These are phyloP conservation scores for Thymelicus sylvestris DNA, from an alignment of 2,888 invertebrate genomes.

Conservation along the genomic window DNA sequence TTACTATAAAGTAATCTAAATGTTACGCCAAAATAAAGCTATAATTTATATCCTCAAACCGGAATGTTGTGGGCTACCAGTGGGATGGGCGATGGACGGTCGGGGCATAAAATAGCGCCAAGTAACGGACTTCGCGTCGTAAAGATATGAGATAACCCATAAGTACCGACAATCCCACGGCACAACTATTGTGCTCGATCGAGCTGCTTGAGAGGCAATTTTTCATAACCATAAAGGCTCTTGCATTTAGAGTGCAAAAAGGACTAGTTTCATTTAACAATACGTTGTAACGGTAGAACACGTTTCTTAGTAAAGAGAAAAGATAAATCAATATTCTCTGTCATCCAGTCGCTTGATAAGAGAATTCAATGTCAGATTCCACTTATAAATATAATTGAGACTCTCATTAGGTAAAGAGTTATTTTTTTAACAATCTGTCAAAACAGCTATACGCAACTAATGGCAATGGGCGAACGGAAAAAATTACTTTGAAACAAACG, in stretches of 20 bases:
- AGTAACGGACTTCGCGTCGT: constrained; percentile 47
- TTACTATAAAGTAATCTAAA: background rate
- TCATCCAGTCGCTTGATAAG: background rate
- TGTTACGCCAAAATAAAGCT: background rate
- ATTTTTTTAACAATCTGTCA: constrained; percentile 5
- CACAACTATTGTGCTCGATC: constrained; percentile 24
- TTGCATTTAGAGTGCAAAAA: background rate
- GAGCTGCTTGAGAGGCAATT: constrained; percentile 8
- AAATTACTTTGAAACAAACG: constrained; percentile 14
- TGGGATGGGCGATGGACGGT: constrained; percentile 24
- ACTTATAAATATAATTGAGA: constrained; percentile 1
- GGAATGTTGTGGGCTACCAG: constrained; percentile 16
- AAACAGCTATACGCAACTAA: background rate
- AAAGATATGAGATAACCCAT: constrained; percentile 50
- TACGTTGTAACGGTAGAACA: background rate
- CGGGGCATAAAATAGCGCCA: constrained; percentile 19
- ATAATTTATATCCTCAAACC: constrained; percentile 9
- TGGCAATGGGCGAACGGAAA: constrained; percentile 17
- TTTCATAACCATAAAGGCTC: constrained; percentile 5
- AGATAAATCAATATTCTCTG: constrained; percentile 4
- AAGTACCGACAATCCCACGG: constrained; percentile 45
- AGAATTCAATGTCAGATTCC: constrained; percentile 3
- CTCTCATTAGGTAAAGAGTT: background rate
- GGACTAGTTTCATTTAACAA: background rate
- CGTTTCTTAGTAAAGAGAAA: background rate